Evolutionary conservation across 1,140 invertebrate species (phyloP).

Genomic region (Pararge aegeria): DNA sequence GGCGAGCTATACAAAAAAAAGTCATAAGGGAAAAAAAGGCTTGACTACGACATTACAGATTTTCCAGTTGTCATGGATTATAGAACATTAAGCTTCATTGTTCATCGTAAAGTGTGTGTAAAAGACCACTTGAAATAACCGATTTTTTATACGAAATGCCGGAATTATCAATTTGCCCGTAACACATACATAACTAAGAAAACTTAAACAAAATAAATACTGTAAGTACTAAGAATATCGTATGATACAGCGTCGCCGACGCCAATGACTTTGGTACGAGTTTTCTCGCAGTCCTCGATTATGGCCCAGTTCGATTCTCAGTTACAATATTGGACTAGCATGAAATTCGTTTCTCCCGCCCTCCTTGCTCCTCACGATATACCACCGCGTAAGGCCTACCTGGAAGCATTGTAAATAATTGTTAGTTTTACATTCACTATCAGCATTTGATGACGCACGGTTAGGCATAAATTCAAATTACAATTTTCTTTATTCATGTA

Average conservation of each 20-base stretch:
- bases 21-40: no score
- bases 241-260: constrained; percentile 36
- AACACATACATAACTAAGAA: constrained; percentile 43
- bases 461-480: no score
- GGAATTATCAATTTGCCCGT: not conserved
- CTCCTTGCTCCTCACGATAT: constrained; percentile 23
- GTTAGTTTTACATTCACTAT: constrained; percentile 72
- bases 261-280: constrained; percentile 66
- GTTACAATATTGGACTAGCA: constrained; percentile 73
- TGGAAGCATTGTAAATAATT: constrained; percentile 7
- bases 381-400: constrained; percentile 2
- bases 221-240: constrained; percentile 72
- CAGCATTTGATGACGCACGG: no score
- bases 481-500: no score
- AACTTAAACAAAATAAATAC: constrained; percentile 76
- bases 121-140: no score
- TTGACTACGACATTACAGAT: no score
- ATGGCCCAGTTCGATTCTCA: constrained; percentile 70
- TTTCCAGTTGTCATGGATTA: no score
- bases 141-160: no score
- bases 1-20: no score
- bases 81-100: no score
- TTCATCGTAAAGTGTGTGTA: no score
- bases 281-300: constrained; percentile 47
- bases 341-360: constrained; percentile 67